Evolutionary conservation across 2,113 vertebrate species (phyloP).

Genomic region (Hassar affinis): DNA sequence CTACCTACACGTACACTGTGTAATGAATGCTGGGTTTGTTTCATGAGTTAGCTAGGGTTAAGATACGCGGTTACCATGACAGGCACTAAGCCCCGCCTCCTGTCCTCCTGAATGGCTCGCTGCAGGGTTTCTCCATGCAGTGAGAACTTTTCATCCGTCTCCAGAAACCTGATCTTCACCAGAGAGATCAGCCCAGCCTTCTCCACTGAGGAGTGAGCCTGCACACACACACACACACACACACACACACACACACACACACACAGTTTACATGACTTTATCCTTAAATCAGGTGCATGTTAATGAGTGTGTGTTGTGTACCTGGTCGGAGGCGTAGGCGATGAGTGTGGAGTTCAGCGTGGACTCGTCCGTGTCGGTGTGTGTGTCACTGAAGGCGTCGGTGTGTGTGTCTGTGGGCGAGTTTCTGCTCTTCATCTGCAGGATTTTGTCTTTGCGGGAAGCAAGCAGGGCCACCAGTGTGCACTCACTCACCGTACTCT

Average conservation of each 20-base stretch:
- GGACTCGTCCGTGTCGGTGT: conserved; percentile 80
- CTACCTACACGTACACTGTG: not conserved
- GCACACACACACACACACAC: conserved; percentile 28
- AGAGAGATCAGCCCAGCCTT: conserved; percentile 93
- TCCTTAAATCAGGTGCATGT: not conserved
- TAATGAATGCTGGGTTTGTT: not conserved
- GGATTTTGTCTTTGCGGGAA: conserved; percentile 87
- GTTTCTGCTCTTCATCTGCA: conserved; percentile 72
- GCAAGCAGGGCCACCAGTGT: conserved; percentile 88
- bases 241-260: not conserved
- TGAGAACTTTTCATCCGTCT: conserved; percentile 84
- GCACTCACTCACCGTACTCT: conserved; percentile 93
- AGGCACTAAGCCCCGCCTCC: conserved; percentile 81
- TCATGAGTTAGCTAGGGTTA: not conserved
- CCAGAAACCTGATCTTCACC: conserved; percentile 88
- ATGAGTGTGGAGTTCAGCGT: conserved; percentile 84
- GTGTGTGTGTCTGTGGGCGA: conserved; percentile 73
- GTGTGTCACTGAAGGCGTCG: conserved; percentile 46
- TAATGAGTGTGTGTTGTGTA: conserved; percentile 48
- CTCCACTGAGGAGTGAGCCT: conserved; percentile 97
- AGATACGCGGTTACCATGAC: conserved; percentile 77
- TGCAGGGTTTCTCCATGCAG: conserved; percentile 85
- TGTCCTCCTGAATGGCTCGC: conserved; percentile 85
- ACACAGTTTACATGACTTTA: not conserved
- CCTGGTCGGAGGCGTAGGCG: conserved; percentile 92